Evolutionary conservation across 2,113 vertebrate species (phyloP).

Genomic region (Sapajus apella): DNA sequence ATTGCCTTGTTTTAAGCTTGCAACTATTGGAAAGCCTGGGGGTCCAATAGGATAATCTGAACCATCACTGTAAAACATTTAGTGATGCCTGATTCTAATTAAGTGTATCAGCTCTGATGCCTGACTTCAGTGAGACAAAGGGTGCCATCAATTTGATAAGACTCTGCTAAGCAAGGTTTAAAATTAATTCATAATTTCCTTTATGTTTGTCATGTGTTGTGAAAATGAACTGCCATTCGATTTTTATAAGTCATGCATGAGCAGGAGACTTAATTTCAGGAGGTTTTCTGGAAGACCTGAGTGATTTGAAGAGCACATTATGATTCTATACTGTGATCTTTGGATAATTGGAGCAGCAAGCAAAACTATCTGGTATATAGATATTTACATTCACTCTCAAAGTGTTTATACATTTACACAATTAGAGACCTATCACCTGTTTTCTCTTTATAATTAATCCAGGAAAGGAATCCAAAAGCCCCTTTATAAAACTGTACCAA

Average conservation of each 20-base stretch:
- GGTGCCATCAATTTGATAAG: slow-evolving; percentile 87
- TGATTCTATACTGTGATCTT: slow-evolving; percentile 81
- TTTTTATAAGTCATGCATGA: slow-evolving; percentile 83
- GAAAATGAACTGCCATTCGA: slow-evolving; percentile 90
- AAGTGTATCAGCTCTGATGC: slow-evolving; percentile 83
- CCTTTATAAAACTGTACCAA: slow-evolving; percentile 37
- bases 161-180: slow-evolving; percentile 84
- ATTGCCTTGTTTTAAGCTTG: slow-evolving; percentile 74
- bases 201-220: slow-evolving; percentile 86
- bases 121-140: slow-evolving; percentile 86
- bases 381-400: slow-evolving; percentile 71
- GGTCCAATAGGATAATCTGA: slow-evolving; percentile 68
- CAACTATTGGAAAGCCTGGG: slow-evolving; percentile 13
- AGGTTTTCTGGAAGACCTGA: slow-evolving; percentile 82
- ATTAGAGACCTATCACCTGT: slow-evolving; percentile 63
- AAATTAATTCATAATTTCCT: slow-evolving; percentile 90
- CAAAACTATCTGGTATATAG: slow-evolving; percentile 70
- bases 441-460: slow-evolving; percentile 23
- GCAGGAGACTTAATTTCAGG: slow-evolving; percentile 85
- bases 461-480: slow-evolving; percentile 49
- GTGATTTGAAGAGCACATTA: slow-evolving; percentile 84
- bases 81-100: slow-evolving; percentile 86
- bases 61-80: slow-evolving; percentile 83
- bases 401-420: slow-evolving; percentile 60
- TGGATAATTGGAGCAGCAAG: slow-evolving; percentile 81